A percentile compares a stretch with the other conserved stretches of the same genome.
These are phyloP conservation scores for Paramisgurnus dabryanus DNA, from an alignment of 2,113 vertebrate species.

Conservation along the genomic window DNA sequence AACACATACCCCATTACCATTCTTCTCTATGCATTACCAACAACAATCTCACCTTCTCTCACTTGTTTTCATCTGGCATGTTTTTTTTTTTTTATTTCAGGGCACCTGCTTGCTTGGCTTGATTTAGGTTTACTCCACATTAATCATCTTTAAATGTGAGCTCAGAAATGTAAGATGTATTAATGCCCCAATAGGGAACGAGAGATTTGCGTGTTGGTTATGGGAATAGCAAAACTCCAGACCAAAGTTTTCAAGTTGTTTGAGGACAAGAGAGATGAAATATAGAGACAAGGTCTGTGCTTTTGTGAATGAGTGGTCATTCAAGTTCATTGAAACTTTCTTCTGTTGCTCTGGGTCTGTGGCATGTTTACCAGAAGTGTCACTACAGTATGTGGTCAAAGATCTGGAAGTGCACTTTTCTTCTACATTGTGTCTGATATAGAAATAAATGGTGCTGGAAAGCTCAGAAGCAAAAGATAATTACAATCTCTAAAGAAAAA, in stretches of 20 bases:
- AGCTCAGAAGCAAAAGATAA: no score
- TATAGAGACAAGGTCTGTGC: no score
- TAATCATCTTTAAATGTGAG: constrained; percentile 71
- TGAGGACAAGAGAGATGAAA: background rate
- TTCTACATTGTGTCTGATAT: no score
- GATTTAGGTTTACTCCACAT: constrained; percentile 55
- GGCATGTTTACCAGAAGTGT: no score
- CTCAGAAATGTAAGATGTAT: constrained; percentile 61
- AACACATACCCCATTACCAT: constrained; percentile 4
- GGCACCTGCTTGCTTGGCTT: constrained; percentile 40
- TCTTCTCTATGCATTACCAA: constrained; percentile 22
- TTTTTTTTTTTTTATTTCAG: constrained; percentile 63
- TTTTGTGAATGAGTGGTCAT: no score
- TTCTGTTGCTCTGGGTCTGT: no score
- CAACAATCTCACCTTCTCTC: constrained; percentile 21
- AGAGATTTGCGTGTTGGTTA: constrained; percentile 75
- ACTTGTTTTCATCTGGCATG: constrained; percentile 38
- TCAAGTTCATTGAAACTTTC: no score
- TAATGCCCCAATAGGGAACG: constrained; percentile 61
- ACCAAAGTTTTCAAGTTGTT: constrained; percentile 43
- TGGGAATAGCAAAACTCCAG: constrained; percentile 38
- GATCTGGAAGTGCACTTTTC: no score
- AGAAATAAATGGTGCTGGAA: no score
- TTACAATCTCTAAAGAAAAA: no score
- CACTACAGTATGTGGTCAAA: no score